Evolutionary conservation across 2,888 invertebrate genomes (phyloP), one percentile per base, ranked within the genome.

Genomic region (Acrobasis repandana): DNA sequence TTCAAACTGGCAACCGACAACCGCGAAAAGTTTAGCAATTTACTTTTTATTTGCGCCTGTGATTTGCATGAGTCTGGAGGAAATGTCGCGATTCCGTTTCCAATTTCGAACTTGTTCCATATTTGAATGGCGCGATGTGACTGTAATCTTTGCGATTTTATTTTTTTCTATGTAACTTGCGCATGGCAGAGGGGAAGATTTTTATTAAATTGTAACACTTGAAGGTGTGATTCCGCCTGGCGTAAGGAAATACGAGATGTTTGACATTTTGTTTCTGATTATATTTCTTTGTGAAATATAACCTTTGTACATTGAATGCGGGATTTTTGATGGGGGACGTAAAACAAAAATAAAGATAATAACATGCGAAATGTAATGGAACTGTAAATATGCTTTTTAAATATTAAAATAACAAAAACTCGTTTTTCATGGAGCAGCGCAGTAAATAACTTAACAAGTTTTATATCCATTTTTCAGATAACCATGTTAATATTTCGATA

Each of bases 61-160:
- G 77, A 83, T 88, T 87, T 86, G 84, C 88, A 86, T 84, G 82
- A 76, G 72, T 77, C 76, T 75, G 76, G 69, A 69, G 70, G 74
- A 76, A 80, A 72, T 66, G 76, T 79, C 74, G 75, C 81, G 78
- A 76, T 80, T 82, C 79, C 82, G 72, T 83, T 83, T 85, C 81
- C 87, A 86, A 88, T 88, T 89, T 85, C 81, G 67, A 85, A 86
- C 82, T 88, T 86, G 81, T 83, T 81, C 81, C 72, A 76, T 77
- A 76, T 76, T 80, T 73, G 67, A 74, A 72, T 68, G 70, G 67
- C 66, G 65, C 68, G 74, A 65, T 65, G 67, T 63, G 74, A 81
- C 74, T 67, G 73, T 69, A 75, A 73, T 68, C 62, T 72, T 71
- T 74, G 75, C 74, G 72, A 81, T 76, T 76, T 69, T 73, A 71